Evolutionary conservation across 2,888 invertebrate genomes (phyloP).

Genomic region (Zaprionus lineosus): DNA sequence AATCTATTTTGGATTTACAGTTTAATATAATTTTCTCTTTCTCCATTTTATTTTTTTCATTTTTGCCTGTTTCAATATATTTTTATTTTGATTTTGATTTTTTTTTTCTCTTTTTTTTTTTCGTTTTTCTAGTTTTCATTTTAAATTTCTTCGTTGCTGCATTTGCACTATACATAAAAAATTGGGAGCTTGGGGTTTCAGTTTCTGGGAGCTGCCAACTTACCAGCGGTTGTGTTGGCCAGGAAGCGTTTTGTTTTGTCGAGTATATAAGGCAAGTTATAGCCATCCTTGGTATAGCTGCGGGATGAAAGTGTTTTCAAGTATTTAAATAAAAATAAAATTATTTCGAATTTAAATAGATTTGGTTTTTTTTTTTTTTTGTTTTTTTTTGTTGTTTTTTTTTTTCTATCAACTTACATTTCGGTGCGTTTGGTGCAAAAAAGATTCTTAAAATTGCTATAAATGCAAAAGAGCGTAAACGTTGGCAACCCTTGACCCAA

Average conservation of each 20-base stretch:
- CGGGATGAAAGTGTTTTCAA: conserved; percentile 3
- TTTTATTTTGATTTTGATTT: conserved; percentile 34
- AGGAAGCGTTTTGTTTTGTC: conserved; percentile 83
- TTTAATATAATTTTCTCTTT: conserved; percentile 12
- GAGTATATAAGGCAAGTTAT: conserved; percentile 83
- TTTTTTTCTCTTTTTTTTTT: conserved; percentile 7
- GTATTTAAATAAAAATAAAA: conserved; percentile 18
- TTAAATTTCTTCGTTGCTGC: conserved; percentile 56
- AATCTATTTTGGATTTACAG: conserved; percentile 42
- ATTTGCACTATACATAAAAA: conserved; percentile 61
- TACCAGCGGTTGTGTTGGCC: conserved; percentile 82
- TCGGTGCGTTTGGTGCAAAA: conserved; percentile 83
- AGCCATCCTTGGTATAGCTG: conserved; percentile 82
- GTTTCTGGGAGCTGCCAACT: conserved; percentile 40
- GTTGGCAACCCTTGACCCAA: conserved; percentile 82
- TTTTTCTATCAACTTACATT: conserved; percentile 81
- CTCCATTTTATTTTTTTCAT: conserved; percentile 17
- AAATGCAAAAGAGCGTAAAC: conserved; percentile 83
- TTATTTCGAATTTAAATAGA: neutral
- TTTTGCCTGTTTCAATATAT: conserved; percentile 38
- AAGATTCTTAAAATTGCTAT: conserved; percentile 83
- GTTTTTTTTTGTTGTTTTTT: neutral
- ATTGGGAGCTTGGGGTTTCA: neutral
- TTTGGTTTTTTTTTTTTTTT: neutral
- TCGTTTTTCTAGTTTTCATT: neutral